These are phyloP conservation scores for Drosophila recens DNA, from an alignment of 2,888 invertebrate species.

Conservation along the genomic window DNA sequence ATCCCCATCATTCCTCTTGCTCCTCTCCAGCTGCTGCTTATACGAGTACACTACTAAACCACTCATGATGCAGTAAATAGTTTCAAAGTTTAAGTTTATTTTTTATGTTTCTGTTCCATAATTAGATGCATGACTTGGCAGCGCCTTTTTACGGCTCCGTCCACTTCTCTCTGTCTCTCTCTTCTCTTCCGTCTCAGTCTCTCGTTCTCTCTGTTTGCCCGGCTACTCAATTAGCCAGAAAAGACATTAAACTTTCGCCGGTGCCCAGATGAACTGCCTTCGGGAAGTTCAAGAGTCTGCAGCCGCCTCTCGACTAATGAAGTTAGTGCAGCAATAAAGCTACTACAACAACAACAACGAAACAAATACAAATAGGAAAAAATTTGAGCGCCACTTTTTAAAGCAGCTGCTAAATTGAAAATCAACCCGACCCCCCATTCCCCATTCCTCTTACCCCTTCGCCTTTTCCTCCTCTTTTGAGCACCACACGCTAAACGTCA, in stretches of 20 bases:
- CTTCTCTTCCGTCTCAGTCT: not conserved
- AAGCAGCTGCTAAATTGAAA: conserved; percentile 72
- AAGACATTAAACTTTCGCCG: conserved; percentile 75
- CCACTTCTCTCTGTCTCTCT: conserved; percentile 9
- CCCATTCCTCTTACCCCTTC: not conserved
- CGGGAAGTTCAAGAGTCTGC: conserved; percentile 51
- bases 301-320: conserved; percentile 58
- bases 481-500: conserved; percentile 66
- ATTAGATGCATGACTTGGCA: conserved; percentile 78
- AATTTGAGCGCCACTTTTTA: conserved; percentile 69
- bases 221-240: conserved; percentile 77
- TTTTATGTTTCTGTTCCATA: conserved; percentile 58
- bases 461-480: conserved; percentile 1
- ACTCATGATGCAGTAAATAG: conserved; percentile 53
- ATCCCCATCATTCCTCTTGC: not conserved
- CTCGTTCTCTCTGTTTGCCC: not conserved
- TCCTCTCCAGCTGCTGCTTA: conserved; percentile 1
- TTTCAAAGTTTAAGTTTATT: conserved; percentile 56
- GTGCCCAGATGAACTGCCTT: conserved; percentile 39
- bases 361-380: conserved; percentile 14
- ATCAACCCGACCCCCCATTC: conserved; percentile 44
- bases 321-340: conserved; percentile 51
- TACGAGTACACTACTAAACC: conserved; percentile 19
- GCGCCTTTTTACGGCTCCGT: conserved; percentile 48
- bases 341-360: conserved; percentile 4